phyloP scores from a whole-genome alignment of 2,113 vertebrate genomes.

The Festucalex cinctus region DNA sequence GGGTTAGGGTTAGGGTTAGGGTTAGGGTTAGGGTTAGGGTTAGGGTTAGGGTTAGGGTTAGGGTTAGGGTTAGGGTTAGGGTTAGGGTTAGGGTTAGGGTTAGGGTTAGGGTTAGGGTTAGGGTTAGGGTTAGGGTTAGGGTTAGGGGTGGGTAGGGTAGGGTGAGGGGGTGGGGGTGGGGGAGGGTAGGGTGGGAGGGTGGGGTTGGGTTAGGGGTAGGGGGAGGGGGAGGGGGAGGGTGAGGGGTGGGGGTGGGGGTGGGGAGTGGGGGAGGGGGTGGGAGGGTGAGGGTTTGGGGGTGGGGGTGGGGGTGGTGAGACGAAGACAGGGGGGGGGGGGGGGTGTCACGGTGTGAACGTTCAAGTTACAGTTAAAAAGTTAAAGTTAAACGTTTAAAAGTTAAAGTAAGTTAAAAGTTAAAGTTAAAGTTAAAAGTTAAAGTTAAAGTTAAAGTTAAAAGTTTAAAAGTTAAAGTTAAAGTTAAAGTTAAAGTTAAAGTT shows the following conservation, averaged over 20 bases:
- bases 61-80: background rate
- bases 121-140: background rate
- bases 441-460: background rate
- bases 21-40: background rate
- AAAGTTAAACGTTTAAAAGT: background rate
- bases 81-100: background rate
- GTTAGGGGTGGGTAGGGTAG: background rate
- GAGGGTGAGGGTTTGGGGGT: conserved; percentile 5
- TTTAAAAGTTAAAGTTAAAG: conserved; percentile 9
- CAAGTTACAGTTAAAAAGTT: conserved; percentile 5
- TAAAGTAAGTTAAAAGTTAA: background rate
- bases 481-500: background rate
- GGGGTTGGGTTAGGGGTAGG: conserved; percentile 15
- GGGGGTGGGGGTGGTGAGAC: background rate
- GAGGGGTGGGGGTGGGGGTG: background rate
- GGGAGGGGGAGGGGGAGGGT: background rate
- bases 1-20: conserved; percentile 15
- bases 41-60: background rate
- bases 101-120: background rate
- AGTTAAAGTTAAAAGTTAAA: background rate
- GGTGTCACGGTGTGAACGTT: conserved; percentile 11
- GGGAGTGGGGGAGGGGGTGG: conserved; percentile 4
- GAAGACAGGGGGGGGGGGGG: conserved; percentile 4
- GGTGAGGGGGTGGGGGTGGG: background rate
- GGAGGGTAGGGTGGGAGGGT: conserved; percentile 1